Conservation (phyloP, 2,888 invertebrate genomes). For the Macrosoma leucophasiata region DNA sequence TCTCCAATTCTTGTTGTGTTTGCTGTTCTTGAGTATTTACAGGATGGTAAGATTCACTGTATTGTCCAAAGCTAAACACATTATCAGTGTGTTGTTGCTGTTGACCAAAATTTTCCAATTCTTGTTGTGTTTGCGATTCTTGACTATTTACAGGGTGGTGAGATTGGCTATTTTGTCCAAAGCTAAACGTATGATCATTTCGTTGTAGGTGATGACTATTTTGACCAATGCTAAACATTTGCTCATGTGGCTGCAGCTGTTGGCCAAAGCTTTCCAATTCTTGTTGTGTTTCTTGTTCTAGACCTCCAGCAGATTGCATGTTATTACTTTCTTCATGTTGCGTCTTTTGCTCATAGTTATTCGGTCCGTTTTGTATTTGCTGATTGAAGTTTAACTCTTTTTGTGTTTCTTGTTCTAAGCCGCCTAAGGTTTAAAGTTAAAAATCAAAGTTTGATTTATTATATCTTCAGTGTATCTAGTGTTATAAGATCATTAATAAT, state of each 20-base stretch:
- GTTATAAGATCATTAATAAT: not conserved
- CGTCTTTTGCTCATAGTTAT: too few relatives aligned
- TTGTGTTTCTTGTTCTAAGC: constrained; percentile 21
- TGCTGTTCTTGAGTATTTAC: constrained; percentile 5
- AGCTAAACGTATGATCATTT: too few relatives aligned
- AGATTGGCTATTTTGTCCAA: too few relatives aligned
- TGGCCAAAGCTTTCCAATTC: not conserved
- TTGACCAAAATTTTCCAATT: constrained; percentile 1
- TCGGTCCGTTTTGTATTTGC: too few relatives aligned
- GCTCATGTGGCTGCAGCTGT: not conserved
- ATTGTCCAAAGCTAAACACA: not conserved
- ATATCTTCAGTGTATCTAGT: not conserved
- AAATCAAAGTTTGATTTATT: not conserved
- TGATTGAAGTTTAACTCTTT: too few relatives aligned
- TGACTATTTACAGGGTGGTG: too few relatives aligned
- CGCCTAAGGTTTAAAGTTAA: constrained; percentile 12
- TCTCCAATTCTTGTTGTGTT: not conserved
- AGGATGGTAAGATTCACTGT: constrained; percentile 13
- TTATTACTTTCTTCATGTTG: too few relatives aligned
- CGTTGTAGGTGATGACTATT: constrained; percentile 21
- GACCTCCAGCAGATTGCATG: too few relatives aligned
- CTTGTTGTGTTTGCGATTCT: not conserved
- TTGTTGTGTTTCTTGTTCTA: not conserved
- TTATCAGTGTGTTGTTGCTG: not conserved
- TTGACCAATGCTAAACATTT: not conserved